Percentiles rank a stretch among this genome's conserved stretches.
Conservation (phyloP, 2,888 invertebrate genomes). For the Melinopterus prodromus region DNA sequence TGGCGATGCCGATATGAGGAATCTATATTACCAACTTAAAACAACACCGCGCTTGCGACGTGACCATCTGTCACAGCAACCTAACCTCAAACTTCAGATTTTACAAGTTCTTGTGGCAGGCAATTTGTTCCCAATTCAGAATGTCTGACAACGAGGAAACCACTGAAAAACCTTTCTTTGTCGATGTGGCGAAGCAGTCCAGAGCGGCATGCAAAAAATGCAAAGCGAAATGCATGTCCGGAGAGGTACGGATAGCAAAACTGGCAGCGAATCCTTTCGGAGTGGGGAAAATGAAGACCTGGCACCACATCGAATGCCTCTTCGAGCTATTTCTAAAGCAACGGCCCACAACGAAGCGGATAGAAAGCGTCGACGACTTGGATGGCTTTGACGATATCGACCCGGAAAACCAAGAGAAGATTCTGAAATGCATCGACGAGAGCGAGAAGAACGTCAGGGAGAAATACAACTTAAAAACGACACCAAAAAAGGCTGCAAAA, state of each 20-base stretch:
- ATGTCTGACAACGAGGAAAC: conserved; percentile 33
- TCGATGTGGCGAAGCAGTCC: conserved; percentile 83
- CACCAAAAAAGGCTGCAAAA: conserved; percentile 48
- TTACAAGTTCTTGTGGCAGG: no score
- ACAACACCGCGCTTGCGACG: no score
- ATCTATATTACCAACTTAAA: no score
- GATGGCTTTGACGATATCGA: conserved; percentile 76
- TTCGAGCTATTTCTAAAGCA: conserved; percentile 83
- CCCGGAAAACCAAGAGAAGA: conserved; percentile 71
- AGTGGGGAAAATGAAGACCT: conserved; percentile 80
- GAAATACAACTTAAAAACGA: conserved; percentile 58
- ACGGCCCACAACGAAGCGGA: conserved; percentile 80
- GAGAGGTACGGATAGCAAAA: conserved; percentile 79
- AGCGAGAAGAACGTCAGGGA: conserved; percentile 65
- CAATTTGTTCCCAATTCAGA: not conserved
- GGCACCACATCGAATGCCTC: conserved; percentile 83
- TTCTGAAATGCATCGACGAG: conserved; percentile 71
- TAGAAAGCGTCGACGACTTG: conserved; percentile 81
- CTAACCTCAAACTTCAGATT: no score
- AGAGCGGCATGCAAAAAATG: conserved; percentile 88
- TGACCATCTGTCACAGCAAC: no score
- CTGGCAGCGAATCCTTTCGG: conserved; percentile 80
- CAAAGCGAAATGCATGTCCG: conserved; percentile 79
- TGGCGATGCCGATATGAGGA: no score
- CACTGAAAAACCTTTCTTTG: conserved; percentile 68